phyloP scores from a whole-genome alignment of 2,797 vertebrate species.

The Phalloptychus januarius region DNA sequence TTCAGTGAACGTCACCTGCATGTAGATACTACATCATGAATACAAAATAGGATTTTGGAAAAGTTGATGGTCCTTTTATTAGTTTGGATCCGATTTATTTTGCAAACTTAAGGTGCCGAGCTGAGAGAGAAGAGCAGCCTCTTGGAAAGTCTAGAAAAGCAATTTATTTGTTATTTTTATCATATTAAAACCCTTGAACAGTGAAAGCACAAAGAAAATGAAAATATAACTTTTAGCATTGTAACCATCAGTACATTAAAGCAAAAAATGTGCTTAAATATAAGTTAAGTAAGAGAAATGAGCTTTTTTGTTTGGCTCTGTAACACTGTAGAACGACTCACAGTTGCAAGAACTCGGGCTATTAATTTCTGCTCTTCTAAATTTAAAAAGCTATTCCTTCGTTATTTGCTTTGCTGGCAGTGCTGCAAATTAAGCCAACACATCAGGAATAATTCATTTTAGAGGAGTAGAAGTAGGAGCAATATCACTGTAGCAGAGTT shows the following conservation, averaged over 20 bases:
- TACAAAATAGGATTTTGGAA: not conserved
- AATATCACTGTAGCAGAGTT: conserved; percentile 17
- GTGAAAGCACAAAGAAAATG: too few relatives aligned
- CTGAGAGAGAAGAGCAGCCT: too few relatives aligned
- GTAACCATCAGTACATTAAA: not conserved
- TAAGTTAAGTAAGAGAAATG: not conserved
- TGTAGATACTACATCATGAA: not conserved
- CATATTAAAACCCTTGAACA: not conserved
- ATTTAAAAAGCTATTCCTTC: not conserved
- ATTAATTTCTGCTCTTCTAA: not conserved
- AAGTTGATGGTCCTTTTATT: not conserved
- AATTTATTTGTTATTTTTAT: not conserved
- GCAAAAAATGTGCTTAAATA: not conserved
- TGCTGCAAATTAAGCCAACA: not conserved
- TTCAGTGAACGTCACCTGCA: conserved; percentile 24
- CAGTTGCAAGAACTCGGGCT: not conserved
- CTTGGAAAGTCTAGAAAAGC: not conserved
- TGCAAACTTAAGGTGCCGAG: too few relatives aligned
- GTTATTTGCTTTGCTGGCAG: not conserved
- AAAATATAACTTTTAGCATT: too few relatives aligned
- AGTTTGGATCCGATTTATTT: not conserved
- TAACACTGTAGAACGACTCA: not conserved
- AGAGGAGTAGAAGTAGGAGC: not conserved
- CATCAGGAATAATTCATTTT: not conserved
- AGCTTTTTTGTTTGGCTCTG: not conserved